phyloP scores from a whole-genome alignment of 37 sponge, comb jelly and placozoan genomes.

The Hexactinellida sp. region DNA sequence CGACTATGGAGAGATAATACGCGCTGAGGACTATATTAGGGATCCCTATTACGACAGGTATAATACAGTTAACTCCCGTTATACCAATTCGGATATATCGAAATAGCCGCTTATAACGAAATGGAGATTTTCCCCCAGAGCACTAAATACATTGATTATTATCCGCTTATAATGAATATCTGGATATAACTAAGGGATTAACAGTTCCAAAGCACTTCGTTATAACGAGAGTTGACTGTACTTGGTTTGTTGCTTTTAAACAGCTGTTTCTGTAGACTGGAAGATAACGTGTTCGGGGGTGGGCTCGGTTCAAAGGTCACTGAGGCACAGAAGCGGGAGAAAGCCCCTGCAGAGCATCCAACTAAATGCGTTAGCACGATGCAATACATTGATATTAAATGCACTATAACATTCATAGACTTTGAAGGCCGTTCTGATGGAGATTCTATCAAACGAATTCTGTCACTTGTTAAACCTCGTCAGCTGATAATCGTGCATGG shows the following conservation, averaged over 20 bases:
- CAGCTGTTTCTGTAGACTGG: neutral
- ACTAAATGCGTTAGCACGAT: slow-evolving; percentile 43
- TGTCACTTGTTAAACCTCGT: slow-evolving; percentile 82
- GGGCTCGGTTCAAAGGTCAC: neutral
- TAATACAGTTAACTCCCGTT: neutral
- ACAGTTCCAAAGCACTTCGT: no score
- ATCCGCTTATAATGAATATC: no score
- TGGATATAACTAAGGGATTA: no score
- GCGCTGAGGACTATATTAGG: neutral
- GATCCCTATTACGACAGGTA: neutral
- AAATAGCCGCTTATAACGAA: no score
- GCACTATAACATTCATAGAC: slow-evolving; percentile 72
- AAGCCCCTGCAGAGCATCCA: slow-evolving; percentile 25
- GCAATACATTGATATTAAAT: slow-evolving; percentile 53
- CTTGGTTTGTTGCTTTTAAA: neutral
- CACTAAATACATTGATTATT: no score
- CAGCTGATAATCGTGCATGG: slow-evolving; percentile 93
- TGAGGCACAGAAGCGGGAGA: neutral
- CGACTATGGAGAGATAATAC: slow-evolving; percentile 91
- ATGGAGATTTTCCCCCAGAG: no score
- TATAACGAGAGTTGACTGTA: neutral
- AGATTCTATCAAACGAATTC: slow-evolving; percentile 89
- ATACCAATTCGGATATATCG: no score
- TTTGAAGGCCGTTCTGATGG: slow-evolving; percentile 98
- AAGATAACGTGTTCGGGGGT: neutral